Conservation (phyloP, 53 echinoderm and acorn worm genomes). For the Holothuria scabra region DNA sequence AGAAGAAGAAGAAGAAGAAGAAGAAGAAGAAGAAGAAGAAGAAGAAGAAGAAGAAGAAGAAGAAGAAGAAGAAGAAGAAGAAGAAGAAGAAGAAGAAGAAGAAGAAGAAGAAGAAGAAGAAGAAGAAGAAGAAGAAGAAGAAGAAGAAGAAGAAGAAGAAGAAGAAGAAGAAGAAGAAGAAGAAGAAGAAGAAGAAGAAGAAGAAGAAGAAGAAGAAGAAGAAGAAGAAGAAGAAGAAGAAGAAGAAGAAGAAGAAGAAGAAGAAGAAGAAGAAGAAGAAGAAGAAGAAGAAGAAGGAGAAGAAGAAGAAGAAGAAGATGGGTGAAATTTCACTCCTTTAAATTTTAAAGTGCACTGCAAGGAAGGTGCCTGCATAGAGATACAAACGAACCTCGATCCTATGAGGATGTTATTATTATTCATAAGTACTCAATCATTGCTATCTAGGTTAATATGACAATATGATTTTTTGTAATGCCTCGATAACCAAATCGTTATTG, state of each 20-base stretch:
- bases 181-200: conserved; percentile 2
- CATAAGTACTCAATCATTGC: no score
- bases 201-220: conserved; percentile 9
- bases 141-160: conserved; percentile 16
- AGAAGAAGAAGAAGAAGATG: conserved; percentile 7
- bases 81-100: conserved; percentile 23
- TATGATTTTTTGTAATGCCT: no score
- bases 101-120: conserved; percentile 28
- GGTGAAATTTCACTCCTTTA: no score
- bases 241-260: conserved; percentile 2
- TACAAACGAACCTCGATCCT: no score
- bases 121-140: conserved; percentile 14
- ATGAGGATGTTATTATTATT: no score
- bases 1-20: conserved; percentile 24
- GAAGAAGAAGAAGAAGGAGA: background rate
- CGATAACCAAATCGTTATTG: no score
- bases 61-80: conserved; percentile 28
- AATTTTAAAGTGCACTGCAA: no score
- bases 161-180: background rate
- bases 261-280: conserved; percentile 2
- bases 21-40: conserved; percentile 24
- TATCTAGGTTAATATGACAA: no score
- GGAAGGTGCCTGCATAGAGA: no score
- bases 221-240: conserved; percentile 11
- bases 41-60: conserved; percentile 24